Percentiles rank a stretch among this genome's conserved stretches.
These are phyloP conservation scores for Oncopodura yosiiana DNA, from an alignment of 1,140 invertebrate genomes.

Conservation along the genomic window DNA sequence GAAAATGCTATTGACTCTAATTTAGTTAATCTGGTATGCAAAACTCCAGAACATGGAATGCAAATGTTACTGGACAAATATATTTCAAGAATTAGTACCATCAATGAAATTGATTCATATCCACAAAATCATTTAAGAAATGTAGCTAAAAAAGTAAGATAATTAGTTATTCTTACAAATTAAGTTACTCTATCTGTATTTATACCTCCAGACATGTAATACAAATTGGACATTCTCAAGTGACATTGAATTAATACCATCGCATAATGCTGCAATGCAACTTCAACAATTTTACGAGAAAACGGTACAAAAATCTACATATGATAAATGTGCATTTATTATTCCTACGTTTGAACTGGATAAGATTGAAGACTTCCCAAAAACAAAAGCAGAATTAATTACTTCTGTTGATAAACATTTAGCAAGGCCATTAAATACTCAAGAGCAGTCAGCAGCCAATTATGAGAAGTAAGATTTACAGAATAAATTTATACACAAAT, in stretches of 20 bases:
- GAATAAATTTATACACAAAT: too few species aligned
- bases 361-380: conserved; percentile 60
- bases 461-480: too few species aligned
- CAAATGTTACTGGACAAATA: neutral
- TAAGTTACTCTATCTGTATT: neutral
- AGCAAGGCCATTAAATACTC: conserved; percentile 80
- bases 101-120: conserved; percentile 71
- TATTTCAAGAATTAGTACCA: too few species aligned
- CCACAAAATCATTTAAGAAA: conserved; percentile 79
- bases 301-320: too few species aligned
- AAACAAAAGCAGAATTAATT: conserved; percentile 63
- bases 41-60: neutral
- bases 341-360: conserved; percentile 85
- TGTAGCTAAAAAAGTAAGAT: conserved; percentile 60
- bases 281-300: conserved; percentile 64
- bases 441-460: too few species aligned
- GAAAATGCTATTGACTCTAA: neutral
- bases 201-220: too few species aligned
- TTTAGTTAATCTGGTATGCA: neutral
- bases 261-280: conserved; percentile 50
- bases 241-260: conserved; percentile 75
- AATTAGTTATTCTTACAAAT: too few species aligned
- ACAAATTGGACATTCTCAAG: conserved; percentile 57
- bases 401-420: conserved; percentile 59
- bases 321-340: conserved; percentile 65